Evolutionary conservation across 1,140 invertebrate species (phyloP).

Genomic region (Triops longicaudatus): DNA sequence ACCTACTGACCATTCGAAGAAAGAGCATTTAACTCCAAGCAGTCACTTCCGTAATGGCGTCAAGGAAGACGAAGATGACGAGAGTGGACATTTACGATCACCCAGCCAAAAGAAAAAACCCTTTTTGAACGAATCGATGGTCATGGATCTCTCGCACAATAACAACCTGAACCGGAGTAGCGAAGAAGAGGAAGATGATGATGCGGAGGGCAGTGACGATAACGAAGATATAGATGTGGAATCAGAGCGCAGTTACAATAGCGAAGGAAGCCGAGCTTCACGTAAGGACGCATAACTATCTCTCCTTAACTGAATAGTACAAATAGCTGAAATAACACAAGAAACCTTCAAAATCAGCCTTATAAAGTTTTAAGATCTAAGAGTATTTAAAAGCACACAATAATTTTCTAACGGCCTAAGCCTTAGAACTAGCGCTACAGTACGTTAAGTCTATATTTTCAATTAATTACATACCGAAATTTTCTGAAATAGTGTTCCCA

Average conservation of each 20-base stretch:
- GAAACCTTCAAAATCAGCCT: too few relatives aligned
- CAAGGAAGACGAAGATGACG: conserved; percentile 3
- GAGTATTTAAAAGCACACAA: too few relatives aligned
- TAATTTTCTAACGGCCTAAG: too few relatives aligned
- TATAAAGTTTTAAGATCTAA: too few relatives aligned
- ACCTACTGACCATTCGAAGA: not conserved
- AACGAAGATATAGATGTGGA: conserved; percentile 26
- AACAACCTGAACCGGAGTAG: not conserved
- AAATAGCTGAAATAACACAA: too few relatives aligned
- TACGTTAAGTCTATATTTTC: too few relatives aligned
- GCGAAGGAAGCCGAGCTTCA: conserved; percentile 13
- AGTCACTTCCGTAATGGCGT: not conserved
- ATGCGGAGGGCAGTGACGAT: conserved; percentile 13
- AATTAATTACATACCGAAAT: too few relatives aligned
- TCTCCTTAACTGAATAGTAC: too few relatives aligned
- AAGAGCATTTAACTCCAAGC: not conserved
- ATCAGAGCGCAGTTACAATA: conserved; percentile 27
- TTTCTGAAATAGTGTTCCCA: too few relatives aligned
- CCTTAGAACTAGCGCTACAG: too few relatives aligned
- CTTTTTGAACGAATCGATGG: not conserved
- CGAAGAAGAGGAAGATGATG: conserved; percentile 14
- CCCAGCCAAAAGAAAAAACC: not conserved
- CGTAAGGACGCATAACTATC: not conserved
- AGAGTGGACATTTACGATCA: conserved; percentile 8
- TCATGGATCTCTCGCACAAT: conserved; percentile 20